Evolutionary conservation across 2,797 vertebrate genomes (phyloP).

Genomic region (Intellagama lesueurii): DNA sequence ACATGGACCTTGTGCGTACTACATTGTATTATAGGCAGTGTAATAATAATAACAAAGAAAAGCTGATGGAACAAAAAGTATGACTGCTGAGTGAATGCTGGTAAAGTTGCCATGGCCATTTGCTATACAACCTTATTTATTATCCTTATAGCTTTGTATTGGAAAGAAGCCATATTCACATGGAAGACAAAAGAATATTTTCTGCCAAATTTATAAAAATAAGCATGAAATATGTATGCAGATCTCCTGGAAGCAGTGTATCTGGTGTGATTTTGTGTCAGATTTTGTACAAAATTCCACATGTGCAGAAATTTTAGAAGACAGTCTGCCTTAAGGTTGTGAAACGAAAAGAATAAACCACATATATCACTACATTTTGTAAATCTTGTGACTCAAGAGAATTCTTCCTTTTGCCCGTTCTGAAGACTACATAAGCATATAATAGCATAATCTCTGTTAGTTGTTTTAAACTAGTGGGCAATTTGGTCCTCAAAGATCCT

Average conservation of each 20-base stretch:
- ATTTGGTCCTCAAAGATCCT: neutral
- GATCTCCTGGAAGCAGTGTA: conserved; percentile 18
- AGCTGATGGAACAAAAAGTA: neutral
- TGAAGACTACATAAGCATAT: neutral
- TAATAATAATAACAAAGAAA: neutral
- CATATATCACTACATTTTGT: neutral
- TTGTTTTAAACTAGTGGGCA: neutral
- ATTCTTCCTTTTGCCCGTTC: conserved; percentile 9
- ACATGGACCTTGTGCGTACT: neutral
- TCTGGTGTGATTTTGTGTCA: neutral
- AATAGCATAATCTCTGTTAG: neutral
- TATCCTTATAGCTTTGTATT: conserved; percentile 42
- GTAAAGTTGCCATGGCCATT: conserved; percentile 20
- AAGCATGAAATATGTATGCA: conserved; percentile 45
- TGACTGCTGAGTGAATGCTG: conserved; percentile 4
- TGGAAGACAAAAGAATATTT: conserved; percentile 48
- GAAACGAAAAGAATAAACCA: conserved; percentile 13
- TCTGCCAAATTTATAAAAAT: conserved; percentile 46
- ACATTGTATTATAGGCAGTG: neutral
- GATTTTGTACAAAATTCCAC: conserved; percentile 37
- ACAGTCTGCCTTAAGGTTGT: conserved; percentile 11
- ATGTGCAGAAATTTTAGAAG: conserved; percentile 26
- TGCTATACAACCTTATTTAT: conserved; percentile 44
- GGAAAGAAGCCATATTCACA: conserved; percentile 41
- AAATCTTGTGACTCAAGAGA: neutral